Conservation (phyloP, 2,888 invertebrate genomes). For the Zygothrica quintamaculata region DNA sequence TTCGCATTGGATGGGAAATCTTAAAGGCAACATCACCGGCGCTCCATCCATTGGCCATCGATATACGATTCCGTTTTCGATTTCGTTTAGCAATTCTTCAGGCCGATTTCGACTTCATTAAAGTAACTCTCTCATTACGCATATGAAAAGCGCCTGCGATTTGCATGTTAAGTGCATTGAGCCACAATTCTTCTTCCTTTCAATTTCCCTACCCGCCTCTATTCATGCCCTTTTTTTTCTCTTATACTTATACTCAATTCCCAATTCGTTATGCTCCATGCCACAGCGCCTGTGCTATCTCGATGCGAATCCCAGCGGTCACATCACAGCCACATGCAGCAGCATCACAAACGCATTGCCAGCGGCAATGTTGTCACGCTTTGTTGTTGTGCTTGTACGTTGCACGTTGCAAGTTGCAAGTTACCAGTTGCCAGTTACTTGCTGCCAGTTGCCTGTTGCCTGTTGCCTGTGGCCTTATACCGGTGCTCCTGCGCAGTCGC, state of each 20-base stretch:
- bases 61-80: neutral
- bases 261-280: slow-evolving; percentile 1
- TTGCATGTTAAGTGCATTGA: slow-evolving; percentile 38
- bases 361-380: slow-evolving; percentile 63
- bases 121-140: slow-evolving; percentile 67
- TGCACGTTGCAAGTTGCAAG: slow-evolving; percentile 32
- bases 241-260: neutral
- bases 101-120: slow-evolving; percentile 49
- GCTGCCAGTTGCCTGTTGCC: slow-evolving; percentile 8
- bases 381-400: no score
- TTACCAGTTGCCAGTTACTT: slow-evolving; percentile 4
- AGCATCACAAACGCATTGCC: slow-evolving; percentile 59
- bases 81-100: slow-evolving; percentile 3
- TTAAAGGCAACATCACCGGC: slow-evolving; percentile 74
- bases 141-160: slow-evolving; percentile 53
- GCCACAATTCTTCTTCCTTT: neutral
- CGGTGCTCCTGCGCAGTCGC: slow-evolving; percentile 51
- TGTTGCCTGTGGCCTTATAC: slow-evolving; percentile 20
- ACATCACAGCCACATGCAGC: slow-evolving; percentile 52
- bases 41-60: slow-evolving; percentile 23
- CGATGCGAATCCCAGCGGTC: slow-evolving; percentile 46
- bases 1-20: slow-evolving; percentile 58
- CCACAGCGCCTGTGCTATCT: slow-evolving; percentile 18
- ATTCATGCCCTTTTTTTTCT: neutral
- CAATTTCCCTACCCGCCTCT: no score